Evolutionary conservation across 2,797 vertebrate genomes (phyloP), one percentile per base, ranked within the genome.

Genomic region (Crocidura indochinensis): DNA sequence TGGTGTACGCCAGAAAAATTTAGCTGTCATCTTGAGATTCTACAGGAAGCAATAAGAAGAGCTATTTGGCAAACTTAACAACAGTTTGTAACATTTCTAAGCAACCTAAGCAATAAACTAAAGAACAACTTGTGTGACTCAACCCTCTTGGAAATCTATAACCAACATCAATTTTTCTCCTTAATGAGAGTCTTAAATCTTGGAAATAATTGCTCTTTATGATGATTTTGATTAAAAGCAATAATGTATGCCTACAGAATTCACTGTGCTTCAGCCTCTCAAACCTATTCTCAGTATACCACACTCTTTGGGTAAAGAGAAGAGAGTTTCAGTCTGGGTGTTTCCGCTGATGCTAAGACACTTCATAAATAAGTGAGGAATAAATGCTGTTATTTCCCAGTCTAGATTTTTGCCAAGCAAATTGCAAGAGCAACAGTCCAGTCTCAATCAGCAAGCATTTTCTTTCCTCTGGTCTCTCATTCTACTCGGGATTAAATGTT

Each of bases 401-500:
- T 84, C 31, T 82, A 46, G 67, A 62, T 75, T 95, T 38, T 87
- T 72, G 56, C 74, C 80, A 88, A 86, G 68, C 67, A 92, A 87
- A 71, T 47, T 89, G n/a, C 38, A 51, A 62, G 44, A 79, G 51
- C 77, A 94, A 60, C 38, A 89, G 11, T 49, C 27, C 31, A 8
- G 11, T 22, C 49, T 75, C 73, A 87, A 3, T 67, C 47, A 53
- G 74, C 19, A 2, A 64, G 46, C 77, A 64, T 72, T 86, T 89
- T 56, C 65, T 76, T 53, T 82, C 56, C 64, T 72, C 74, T 56
- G 53, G 27, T 64, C 19, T 8, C n/a, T 62, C 67, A 2, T n/a
- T 75, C 60, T 74, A 44, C 53, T 83, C 65, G 51, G 92, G 78
- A 96, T 93, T 94, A 95, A 93, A 94, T 92, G 92, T 95, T 90